A percentile compares a stretch with the other conserved stretches of the same genome.
phyloP scores from a whole-genome alignment of 2,888 invertebrate genomes.

The Salticus scenicus region DNA sequence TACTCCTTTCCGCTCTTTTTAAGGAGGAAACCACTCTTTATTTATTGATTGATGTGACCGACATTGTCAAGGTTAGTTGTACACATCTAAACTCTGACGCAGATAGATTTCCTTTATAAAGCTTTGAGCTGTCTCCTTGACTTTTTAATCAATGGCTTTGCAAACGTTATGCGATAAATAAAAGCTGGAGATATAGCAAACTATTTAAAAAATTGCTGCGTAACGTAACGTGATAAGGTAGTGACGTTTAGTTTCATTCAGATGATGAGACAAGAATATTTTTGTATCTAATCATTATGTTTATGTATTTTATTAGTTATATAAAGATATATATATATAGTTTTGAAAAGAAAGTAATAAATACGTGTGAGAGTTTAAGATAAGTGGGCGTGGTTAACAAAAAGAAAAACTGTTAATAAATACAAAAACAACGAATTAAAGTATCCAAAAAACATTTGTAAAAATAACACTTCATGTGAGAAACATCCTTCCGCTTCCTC shows the following conservation, averaged over 20 bases:
- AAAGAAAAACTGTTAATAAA: no score
- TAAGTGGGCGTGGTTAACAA: no score
- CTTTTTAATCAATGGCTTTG: background rate
- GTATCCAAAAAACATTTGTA: no score
- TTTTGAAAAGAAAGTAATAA: no score
- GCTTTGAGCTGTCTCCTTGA: conserved; percentile 1
- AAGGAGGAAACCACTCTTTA: background rate
- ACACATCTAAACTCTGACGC: background rate
- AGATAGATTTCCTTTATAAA: background rate
- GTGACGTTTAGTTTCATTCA: background rate
- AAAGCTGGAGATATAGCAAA: background rate
- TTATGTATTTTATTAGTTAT: no score
- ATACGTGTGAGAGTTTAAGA: no score
- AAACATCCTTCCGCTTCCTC: no score
- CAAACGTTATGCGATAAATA: background rate
- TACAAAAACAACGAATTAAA: no score
- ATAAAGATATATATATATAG: no score
- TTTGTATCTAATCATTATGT: no score
- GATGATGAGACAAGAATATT: background rate
- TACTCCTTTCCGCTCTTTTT: background rate
- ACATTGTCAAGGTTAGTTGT: background rate
- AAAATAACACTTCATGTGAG: no score
- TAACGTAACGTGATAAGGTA: background rate
- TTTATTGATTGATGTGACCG: background rate
- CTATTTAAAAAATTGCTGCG: background rate